A percentile compares a stretch with the other conserved stretches of the same genome.
Conservation (phyloP, 1,140 invertebrate genomes). For the Meloidogyne hapla region DNA sequence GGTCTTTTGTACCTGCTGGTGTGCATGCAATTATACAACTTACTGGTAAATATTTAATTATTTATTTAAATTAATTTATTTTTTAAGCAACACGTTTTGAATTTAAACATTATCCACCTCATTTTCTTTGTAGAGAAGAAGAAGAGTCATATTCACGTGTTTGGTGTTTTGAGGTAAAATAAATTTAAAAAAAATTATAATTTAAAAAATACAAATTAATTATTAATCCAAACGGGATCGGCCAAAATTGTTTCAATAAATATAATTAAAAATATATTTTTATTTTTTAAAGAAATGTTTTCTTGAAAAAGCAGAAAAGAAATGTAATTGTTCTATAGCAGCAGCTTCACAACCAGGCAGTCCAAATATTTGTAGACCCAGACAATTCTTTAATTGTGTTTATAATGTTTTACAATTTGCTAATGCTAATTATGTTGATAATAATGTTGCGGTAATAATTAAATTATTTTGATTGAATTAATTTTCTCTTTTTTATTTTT, state of each 20-base stretch:
- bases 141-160: constrained; percentile 46
- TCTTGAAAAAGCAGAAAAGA: constrained; percentile 42
- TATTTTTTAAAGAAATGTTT: constrained; percentile 43
- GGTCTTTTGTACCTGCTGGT: constrained; percentile 33
- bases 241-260: no score
- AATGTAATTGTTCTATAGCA: constrained; percentile 55
- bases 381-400: constrained; percentile 52
- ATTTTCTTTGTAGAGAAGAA: constrained; percentile 50
- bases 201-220: no score
- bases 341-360: constrained; percentile 38
- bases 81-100: constrained; percentile 54
- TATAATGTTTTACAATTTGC: constrained; percentile 9
- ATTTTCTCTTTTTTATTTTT: no score
- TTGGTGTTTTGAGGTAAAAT: constrained; percentile 54
- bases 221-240: no score
- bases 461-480: no score
- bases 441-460: constrained; percentile 19
- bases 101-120: constrained; percentile 57
- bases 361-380: constrained; percentile 50
- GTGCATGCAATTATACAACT: constrained; percentile 57
- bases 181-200: neutral
- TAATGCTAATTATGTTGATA: constrained; percentile 9
- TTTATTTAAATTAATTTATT: no score
- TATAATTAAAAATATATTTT: no score
- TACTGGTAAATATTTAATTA: constrained; percentile 2